Percentiles rank a stretch among this genome's conserved stretches.
Conservation (phyloP, 2,113 vertebrate genomes). For the human (Homo sapiens) region DNA sequence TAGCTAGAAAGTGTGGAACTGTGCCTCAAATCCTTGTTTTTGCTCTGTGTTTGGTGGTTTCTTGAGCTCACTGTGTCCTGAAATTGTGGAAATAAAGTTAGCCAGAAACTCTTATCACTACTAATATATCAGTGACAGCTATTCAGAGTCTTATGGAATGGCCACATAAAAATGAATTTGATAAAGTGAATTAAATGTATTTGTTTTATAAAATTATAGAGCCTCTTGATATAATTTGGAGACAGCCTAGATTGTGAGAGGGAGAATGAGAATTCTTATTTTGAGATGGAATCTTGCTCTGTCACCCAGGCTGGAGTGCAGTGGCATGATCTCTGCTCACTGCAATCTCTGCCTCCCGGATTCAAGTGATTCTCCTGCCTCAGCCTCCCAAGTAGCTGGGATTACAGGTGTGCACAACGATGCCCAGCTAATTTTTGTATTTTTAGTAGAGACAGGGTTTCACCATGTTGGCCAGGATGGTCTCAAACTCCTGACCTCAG, state of each 20-base stretch:
- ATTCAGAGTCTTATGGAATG: no score
- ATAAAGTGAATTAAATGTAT: background rate
- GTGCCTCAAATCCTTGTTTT: background rate
- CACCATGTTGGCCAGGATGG: no score
- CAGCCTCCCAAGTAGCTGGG: no score
- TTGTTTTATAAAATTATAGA: background rate
- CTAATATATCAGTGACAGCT: background rate
- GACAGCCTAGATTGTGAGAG: background rate
- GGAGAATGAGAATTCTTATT: background rate
- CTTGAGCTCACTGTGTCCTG: background rate
- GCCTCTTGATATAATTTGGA: background rate
- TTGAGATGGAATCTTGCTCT: no score
- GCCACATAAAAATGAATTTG: background rate
- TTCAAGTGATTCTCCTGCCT: no score
- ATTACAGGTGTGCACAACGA: no score
- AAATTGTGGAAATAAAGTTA: background rate
- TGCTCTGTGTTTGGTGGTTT: rapidly evolving
- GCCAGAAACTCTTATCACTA: rapidly evolving
- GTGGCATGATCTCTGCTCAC: no score
- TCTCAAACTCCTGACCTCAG: no score
- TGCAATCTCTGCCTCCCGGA: no score
- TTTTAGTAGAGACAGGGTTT: no score
- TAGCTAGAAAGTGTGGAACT: rapidly evolving
- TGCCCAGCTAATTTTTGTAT: no score
- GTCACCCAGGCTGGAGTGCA: no score